Conservation (phyloP, 2,113 vertebrate species). For the Tenrec ecaudatus region DNA sequence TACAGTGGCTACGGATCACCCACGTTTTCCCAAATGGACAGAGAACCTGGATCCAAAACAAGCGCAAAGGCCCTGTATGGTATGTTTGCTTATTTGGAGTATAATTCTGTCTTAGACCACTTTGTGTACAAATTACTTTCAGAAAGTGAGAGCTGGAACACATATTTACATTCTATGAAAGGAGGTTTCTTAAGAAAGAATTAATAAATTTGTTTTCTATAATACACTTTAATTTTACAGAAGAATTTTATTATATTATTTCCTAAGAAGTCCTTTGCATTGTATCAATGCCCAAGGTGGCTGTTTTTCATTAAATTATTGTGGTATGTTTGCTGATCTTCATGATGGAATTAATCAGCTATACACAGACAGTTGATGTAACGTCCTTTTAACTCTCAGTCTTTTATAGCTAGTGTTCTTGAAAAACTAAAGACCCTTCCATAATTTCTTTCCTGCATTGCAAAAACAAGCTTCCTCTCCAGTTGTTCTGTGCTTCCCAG, state of each 20-base stretch:
- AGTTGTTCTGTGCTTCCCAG: neutral
- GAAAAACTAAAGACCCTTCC: neutral
- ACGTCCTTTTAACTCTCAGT: neutral
- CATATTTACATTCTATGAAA: neutral
- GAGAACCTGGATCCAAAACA: conserved; percentile 85
- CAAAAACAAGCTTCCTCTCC: neutral
- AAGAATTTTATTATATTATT: neutral
- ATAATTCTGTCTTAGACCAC: neutral
- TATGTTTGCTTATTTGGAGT: conserved; percentile 71
- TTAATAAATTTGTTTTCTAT: neutral
- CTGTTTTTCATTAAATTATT: neutral
- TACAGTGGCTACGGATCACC: conserved; percentile 89
- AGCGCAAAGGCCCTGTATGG: conserved; percentile 90
- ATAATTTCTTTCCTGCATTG: neutral
- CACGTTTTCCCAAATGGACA: conserved; percentile 83
- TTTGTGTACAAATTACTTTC: conserved; percentile 24
- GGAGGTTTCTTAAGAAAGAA: neutral
- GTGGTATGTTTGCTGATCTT: neutral
- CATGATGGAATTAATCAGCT: neutral
- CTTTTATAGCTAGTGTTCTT: neutral
- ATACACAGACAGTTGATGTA: neutral
- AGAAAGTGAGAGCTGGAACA: neutral
- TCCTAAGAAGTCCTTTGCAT: neutral
- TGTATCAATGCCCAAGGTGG: neutral
- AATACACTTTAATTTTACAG: neutral